These are phyloP conservation scores for Stictonetta naevosa DNA, from an alignment of 2,113 vertebrate genomes.

Conservation along the genomic window DNA sequence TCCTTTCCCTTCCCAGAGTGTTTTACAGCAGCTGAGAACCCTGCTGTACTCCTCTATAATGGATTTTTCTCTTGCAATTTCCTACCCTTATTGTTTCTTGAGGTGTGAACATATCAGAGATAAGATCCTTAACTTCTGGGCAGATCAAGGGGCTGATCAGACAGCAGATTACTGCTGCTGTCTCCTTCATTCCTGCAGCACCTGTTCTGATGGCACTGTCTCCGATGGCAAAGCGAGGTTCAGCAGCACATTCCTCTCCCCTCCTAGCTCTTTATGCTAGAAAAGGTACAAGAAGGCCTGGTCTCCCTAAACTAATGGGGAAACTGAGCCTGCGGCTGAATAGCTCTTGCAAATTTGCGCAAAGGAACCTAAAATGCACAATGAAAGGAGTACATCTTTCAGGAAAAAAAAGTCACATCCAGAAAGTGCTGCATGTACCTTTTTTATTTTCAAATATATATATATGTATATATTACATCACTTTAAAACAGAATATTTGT, in stretches of 20 bases:
- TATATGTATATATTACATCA: slow-evolving; percentile 8
- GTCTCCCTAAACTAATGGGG: neutral
- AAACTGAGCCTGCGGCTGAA: neutral
- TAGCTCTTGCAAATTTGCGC: neutral
- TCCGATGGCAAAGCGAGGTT: neutral
- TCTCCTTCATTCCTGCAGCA: neutral
- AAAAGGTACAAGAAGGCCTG: neutral
- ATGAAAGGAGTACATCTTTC: neutral
- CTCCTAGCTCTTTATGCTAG: neutral
- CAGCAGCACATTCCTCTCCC: neutral
- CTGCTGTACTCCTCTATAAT: no score
- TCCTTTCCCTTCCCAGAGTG: neutral
- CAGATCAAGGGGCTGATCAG: neutral
- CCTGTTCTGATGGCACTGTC: neutral
- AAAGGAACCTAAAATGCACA: neutral
- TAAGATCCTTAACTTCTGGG: neutral
- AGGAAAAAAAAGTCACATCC: neutral
- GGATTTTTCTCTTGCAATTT: neutral
- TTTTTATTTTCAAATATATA: slow-evolving; percentile 53
- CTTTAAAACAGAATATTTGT: slow-evolving; percentile 7
- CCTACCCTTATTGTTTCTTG: neutral
- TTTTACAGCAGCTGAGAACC: neutral
- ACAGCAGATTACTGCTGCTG: neutral
- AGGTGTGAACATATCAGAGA: neutral
- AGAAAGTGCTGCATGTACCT: neutral